A percentile compares a stretch with the other conserved stretches of the same genome.
Conservation (phyloP, 2,797 vertebrate genomes). For the Lagodon rhomboides region DNA sequence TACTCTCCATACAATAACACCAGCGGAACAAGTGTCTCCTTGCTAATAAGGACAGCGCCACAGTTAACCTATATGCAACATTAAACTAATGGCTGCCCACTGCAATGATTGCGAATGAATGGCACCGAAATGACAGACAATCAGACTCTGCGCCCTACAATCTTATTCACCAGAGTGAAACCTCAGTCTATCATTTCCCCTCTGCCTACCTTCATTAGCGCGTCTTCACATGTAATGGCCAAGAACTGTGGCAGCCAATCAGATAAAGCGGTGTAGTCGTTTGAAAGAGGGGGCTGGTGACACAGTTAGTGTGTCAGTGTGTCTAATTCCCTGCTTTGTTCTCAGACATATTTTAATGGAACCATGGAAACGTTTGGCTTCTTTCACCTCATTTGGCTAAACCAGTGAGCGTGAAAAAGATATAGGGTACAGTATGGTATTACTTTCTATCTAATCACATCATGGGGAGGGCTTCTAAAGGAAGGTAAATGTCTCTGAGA, state of each 20-base stretch:
- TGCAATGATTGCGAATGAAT: conserved; percentile 53
- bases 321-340: conserved; percentile 64
- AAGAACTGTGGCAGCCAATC: conserved; percentile 56
- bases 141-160: conserved; percentile 48
- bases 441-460: conserved; percentile 48
- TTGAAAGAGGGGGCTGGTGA: conserved; percentile 40
- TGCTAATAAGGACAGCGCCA: conserved; percentile 33
- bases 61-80: conserved; percentile 66
- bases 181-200: conserved; percentile 61
- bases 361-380: conserved; percentile 26
- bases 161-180: conserved; percentile 61
- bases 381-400: conserved; percentile 63
- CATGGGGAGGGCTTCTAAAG: background rate
- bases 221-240: conserved; percentile 51
- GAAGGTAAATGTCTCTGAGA: conserved; percentile 18
- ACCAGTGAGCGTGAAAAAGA: conserved; percentile 56
- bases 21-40: conserved; percentile 30
- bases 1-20: conserved; percentile 37
- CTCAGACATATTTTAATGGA: conserved; percentile 56
- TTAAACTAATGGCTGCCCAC: conserved; percentile 54
- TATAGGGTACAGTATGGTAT: conserved; percentile 37
- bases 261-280: conserved; percentile 50
- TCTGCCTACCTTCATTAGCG: conserved; percentile 68
- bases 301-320: conserved; percentile 44
- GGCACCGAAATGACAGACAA: conserved; percentile 60